Conservation (phyloP, 2,797 vertebrate species). For the Microhierax caerulescens region DNA sequence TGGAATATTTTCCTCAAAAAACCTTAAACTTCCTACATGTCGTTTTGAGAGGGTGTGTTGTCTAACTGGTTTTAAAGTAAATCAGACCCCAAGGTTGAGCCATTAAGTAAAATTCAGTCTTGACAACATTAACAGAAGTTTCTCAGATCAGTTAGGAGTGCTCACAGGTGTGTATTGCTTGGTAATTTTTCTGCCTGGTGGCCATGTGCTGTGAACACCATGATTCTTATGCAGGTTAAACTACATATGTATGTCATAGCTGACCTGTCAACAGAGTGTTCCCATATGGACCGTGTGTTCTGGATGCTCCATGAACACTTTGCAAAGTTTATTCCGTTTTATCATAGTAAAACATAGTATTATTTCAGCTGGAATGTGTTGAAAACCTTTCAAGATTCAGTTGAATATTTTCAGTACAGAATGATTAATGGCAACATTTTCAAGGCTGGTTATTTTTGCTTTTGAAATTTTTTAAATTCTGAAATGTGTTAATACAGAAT, state of each 20-base stretch:
- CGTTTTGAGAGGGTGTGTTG: not conserved
- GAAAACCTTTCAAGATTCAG: not conserved
- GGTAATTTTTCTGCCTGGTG: not conserved
- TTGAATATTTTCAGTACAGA: not conserved
- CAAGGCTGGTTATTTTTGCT: not conserved
- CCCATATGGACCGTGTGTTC: fast-evolving
- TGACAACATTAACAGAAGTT: not conserved
- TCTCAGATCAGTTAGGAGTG: not conserved
- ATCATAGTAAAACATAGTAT: not conserved
- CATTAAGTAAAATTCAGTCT: not conserved
- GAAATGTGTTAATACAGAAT: not conserved
- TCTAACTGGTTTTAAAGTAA: not conserved
- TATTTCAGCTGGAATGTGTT: not conserved
- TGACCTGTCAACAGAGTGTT: not conserved
- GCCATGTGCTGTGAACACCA: not conserved
- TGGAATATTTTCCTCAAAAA: not conserved
- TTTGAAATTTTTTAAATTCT: not conserved
- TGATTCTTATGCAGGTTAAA: not conserved
- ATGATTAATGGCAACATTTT: not conserved
- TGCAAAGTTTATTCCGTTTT: not conserved
- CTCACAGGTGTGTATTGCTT: not conserved
- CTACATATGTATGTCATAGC: fast-evolving
- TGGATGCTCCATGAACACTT: not conserved
- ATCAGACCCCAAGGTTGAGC: not conserved
- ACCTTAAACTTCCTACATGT: fast-evolving